Evolutionary conservation across 1,140 invertebrate genomes (phyloP), one percentile per base, ranked within the genome.

Genomic region (Drosophila ogumai): DNA sequence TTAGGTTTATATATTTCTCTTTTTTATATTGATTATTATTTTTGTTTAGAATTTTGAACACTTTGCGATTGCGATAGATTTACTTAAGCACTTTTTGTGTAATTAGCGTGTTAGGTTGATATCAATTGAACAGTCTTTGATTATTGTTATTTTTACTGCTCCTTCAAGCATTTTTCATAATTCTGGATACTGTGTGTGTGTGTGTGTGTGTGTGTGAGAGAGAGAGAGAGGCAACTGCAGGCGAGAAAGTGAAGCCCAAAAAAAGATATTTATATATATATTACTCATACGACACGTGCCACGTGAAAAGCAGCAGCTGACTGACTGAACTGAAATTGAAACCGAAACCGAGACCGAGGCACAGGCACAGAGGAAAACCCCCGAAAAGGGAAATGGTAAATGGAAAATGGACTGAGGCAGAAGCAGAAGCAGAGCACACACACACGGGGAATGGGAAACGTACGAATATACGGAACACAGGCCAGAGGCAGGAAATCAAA

Each of bases 211-310:
- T 4, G 19, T 5, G 47, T 2, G 22, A 3, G 19, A 9, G 44
- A 34, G 12, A 38, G 13, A 49, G 25, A 38, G 41, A 22, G 65
- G 50, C 66, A 41, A 71, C 68, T 72, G 68, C 66, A 69, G 38
- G 66, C 19, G 41, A 38, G 31, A 44, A 56, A 49, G 38, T 34
- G 28, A 46, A 10, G 12, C 19, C 41, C 22, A 44, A 68, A 79
- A 79, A 66, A 28, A 36, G 15, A 31, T 25, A 47, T 25, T 25
- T 47, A 52, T 36, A 36, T 36, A 54, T 25, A 55, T 74, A 71
- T 85, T 85, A 75, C 77, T 72, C 85, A 85, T 90, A 68, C 84
- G 85, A 67, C 84, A 88, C 77, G 85, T 88, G 84, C 58, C 76
- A 79, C 79, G 75, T 79, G 76, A 73, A 79, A 72, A 56, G 58